Evolutionary conservation across 2,113 vertebrate genomes (phyloP).

Genomic region (Propithecus coquereli): DNA sequence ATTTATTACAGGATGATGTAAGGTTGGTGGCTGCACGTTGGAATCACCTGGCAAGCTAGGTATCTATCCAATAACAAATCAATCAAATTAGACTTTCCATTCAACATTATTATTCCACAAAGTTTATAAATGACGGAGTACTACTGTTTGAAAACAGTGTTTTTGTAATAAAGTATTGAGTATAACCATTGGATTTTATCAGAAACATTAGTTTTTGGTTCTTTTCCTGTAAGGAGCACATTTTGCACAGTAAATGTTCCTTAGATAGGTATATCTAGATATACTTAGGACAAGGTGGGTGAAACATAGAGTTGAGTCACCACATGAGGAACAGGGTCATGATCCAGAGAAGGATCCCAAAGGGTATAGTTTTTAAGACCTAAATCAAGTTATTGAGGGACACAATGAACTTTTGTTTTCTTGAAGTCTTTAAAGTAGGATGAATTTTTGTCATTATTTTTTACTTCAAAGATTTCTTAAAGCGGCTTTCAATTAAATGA

Average conservation of each 20-base stretch:
- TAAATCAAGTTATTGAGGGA: not conserved
- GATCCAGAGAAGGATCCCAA: not conserved
- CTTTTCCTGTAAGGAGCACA: not conserved
- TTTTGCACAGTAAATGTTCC: not conserved
- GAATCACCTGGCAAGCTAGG: not conserved
- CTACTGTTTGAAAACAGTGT: not conserved
- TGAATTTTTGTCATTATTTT: not conserved
- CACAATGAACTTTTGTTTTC: not conserved
- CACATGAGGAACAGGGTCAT: accelerated
- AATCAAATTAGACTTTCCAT: not conserved
- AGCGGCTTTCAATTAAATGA: not conserved
- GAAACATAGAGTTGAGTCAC: not conserved
- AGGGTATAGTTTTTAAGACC: not conserved
- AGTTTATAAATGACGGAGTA: not conserved
- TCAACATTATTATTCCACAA: not conserved
- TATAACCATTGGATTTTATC: not conserved
- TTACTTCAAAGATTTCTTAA: not conserved
- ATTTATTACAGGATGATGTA: too few species aligned
- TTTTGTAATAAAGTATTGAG: not conserved
- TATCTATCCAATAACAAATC: not conserved
- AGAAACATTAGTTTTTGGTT: not conserved
- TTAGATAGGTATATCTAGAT: not conserved
- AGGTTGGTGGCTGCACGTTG: accelerated
- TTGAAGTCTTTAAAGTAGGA: not conserved
- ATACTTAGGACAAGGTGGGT: not conserved